Base-by-base conservation (phyloP, 2,888 invertebrate genomes). In the Synergus gifuensis region DNA sequence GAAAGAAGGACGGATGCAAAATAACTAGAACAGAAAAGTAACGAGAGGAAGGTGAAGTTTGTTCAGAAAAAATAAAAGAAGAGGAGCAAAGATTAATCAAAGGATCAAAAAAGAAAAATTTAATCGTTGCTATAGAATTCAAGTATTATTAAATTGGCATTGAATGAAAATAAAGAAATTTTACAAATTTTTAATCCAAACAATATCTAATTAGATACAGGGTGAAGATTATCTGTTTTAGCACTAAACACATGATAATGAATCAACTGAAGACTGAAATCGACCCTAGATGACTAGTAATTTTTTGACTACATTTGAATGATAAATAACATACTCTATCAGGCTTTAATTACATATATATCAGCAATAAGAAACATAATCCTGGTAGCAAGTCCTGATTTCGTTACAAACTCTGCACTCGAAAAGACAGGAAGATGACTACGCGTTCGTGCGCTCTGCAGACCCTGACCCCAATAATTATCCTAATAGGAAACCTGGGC, bases 381-480 rank as follows among this genome's bases (percentile, higher is more conserved):
- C 54, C 54, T 36, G n/a, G 54, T 40, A 11, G 54, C 28, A 16
- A 73, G 46, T 58, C 36, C n/a, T 73, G 73, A 73, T 73, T 73
- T 73, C 40, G 54, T 73, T 73, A 49, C 28, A 40, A 73, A 73
- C 54, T 54, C 40, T 73, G 40, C 28, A 54, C 36, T n/a, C 5
- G 18, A 58, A 16, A 58, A 40, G 28, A 73, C 36, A 73, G 36
- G 54, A 73, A 58, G 73, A 73, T 49, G 76, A 64, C 78, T 63
- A 69, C 60, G 79, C 78, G 78, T 81, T 67, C 81, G 79, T 77
- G 77, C 54, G 77, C 44, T 49, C 64, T 54, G 60, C 60, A 60
- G 60, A 78, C 28, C 49, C 79, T 78, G 81, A 77, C 81, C 81
- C 79, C 79, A 80, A 79, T 83, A 83, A 82, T 83, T 83, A 82